Base-by-base conservation (phyloP, 2,113 vertebrate species). In the Heptranchias perlo region DNA sequence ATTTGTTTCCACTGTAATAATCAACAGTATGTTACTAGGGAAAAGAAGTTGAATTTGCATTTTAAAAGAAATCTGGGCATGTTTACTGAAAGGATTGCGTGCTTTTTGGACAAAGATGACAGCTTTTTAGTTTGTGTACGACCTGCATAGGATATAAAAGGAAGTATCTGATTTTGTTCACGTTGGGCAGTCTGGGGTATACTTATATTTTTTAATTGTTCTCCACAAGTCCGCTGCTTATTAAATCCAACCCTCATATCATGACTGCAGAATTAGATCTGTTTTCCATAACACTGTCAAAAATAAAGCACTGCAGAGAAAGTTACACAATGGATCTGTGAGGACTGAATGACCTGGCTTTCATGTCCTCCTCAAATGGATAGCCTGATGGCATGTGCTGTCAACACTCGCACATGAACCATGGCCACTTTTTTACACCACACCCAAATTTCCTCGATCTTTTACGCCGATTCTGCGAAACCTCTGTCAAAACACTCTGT, bases 1-100 rank as follows among this genome's bases (percentile, higher is more conserved):
- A 21, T 62, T 92, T 92, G 89, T 62, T 91, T 91, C 28, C 52
- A 91, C 61, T 92, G 35, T 92, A 4, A 92, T 92, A 62, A 92
- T 62, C 89, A 61, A 62, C 89, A 92, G 35, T 39, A 61, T 62
- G 89, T 61, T 92, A 39, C 89, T 61, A n/a, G 16, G 89, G 89
- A 62, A 92, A n/a, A 92, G 4, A 18, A 92, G 16, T 39, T 21
- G 35, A 92, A 92, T 92, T 92, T 92, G 54, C 35, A 62, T 92
- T n/a, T 92, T 61, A 62, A 92, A 58, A 62, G 54, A 62, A 92
- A n/a, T 18, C 58, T 54, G 11, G 28, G 58, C 47, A 54, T 89
- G 49, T 89, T 92, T 14, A 92, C 35, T 61, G 54, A 91, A 91
- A 58, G 35, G 54, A 61, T 62, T 39, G 52, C n/a, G 23, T 58